phyloP scores from a whole-genome alignment of 2,113 vertebrate genomes.

The Abramis brama region DNA sequence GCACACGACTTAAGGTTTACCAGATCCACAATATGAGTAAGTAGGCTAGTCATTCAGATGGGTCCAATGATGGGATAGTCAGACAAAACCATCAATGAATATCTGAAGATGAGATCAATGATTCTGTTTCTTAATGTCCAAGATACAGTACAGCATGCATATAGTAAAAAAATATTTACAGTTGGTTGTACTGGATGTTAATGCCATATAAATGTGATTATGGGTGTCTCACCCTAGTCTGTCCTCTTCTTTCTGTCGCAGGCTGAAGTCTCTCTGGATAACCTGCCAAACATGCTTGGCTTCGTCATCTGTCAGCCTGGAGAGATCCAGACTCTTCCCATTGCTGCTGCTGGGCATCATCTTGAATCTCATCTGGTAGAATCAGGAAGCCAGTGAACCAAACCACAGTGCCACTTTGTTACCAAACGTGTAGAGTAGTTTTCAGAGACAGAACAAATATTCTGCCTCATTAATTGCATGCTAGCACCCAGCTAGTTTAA shows the following conservation, averaged over 20 bases:
- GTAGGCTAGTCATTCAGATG: no score
- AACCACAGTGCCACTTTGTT: background rate
- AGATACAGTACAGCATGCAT: background rate
- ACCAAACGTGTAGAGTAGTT: background rate
- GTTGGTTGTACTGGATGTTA: background rate
- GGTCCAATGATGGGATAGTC: no score
- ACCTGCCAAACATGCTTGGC: conserved; percentile 91
- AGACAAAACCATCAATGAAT: no score
- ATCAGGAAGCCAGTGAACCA: background rate
- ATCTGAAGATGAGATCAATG: background rate
- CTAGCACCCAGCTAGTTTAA: background rate
- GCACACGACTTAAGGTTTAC: background rate
- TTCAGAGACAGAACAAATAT: background rate
- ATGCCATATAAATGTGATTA: background rate
- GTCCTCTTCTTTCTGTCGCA: conserved; percentile 89
- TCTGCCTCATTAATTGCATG: background rate
- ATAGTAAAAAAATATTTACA: background rate
- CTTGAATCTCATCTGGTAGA: background rate
- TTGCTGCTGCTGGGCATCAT: conserved; percentile 63
- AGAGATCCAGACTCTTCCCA: conserved; percentile 89
- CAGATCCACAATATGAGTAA: background rate
- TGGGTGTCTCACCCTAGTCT: conserved; percentile 82
- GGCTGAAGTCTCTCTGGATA: conserved; percentile 88
- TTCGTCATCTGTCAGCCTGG: conserved; percentile 91
- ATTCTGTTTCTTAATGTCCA: background rate